Percentiles rank a stretch among this genome's conserved stretches.
phyloP scores from a whole-genome alignment of 2,888 invertebrate genomes.

The Dicycla oo region DNA sequence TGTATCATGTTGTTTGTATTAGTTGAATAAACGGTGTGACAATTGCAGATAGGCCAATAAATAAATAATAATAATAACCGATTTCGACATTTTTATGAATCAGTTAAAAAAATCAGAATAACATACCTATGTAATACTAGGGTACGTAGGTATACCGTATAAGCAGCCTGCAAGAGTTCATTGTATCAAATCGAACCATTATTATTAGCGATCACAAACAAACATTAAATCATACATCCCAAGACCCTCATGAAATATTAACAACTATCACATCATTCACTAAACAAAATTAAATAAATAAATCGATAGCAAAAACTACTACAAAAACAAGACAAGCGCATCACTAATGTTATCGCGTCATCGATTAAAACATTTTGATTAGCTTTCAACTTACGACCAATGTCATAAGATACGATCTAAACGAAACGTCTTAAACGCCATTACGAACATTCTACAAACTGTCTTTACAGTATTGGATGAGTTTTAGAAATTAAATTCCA shows the following conservation, averaged over 20 bases:
- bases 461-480: conserved; percentile 79
- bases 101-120: neutral
- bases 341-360: conserved; percentile 87
- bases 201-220: conserved; percentile 13
- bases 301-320: conserved; percentile 62
- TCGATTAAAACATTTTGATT: conserved; percentile 91
- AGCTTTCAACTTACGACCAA: conserved; percentile 89
- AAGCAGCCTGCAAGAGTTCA: neutral
- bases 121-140: neutral
- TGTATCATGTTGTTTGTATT: too few relatives aligned
- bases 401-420: conserved; percentile 85
- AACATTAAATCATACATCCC: conserved; percentile 38
- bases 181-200: conserved; percentile 1
- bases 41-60: too few relatives aligned
- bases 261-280: conserved; percentile 50
- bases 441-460: conserved; percentile 78
- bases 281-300: conserved; percentile 48
- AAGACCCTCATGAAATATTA: conserved; percentile 54
- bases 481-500: conserved; percentile 88
- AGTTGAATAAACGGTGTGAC: too few relatives aligned
- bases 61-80: too few relatives aligned
- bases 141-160: neutral
- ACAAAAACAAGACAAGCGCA: conserved; percentile 71
- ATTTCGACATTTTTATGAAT: too few relatives aligned
- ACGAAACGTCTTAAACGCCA: conserved; percentile 85